A percentile compares a stretch with the other conserved stretches of the same genome.
phyloP scores from a whole-genome alignment of 2,113 vertebrate genomes.

The Brachypteracias leptosomus region DNA sequence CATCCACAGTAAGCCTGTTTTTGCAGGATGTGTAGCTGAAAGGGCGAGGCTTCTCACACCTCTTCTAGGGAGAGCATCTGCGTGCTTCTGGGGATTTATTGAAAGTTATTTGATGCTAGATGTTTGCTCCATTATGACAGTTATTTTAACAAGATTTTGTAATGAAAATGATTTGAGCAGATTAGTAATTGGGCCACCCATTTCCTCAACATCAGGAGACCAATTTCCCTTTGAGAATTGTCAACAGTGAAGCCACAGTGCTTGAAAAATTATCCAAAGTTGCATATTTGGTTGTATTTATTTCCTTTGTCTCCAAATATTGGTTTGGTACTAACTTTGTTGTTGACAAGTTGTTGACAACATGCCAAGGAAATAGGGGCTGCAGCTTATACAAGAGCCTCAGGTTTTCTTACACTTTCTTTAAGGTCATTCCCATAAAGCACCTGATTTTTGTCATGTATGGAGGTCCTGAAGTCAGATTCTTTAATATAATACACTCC shows the following conservation, averaged over 20 bases:
- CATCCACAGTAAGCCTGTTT: background rate
- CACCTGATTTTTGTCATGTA: background rate
- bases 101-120: background rate
- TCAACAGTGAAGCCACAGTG: background rate
- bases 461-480: background rate
- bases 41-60: background rate
- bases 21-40: background rate
- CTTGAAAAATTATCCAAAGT: background rate
- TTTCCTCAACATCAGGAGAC: background rate
- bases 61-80: background rate
- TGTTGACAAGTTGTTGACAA: background rate
- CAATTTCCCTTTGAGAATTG: background rate
- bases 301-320: background rate
- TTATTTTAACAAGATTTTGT: background rate
- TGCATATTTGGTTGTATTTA: background rate
- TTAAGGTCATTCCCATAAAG: background rate
- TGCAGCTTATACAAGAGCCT: background rate
- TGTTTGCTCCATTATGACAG: background rate
- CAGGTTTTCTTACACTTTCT: background rate
- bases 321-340: background rate
- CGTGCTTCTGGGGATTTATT: background rate
- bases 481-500: background rate
- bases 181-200: background rate
- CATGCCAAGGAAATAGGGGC: background rate
- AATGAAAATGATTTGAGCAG: background rate